Evolutionary conservation across 2,113 vertebrate species (phyloP), one percentile per base, ranked within the genome.

Genomic region (Sturnus vulgaris): DNA sequence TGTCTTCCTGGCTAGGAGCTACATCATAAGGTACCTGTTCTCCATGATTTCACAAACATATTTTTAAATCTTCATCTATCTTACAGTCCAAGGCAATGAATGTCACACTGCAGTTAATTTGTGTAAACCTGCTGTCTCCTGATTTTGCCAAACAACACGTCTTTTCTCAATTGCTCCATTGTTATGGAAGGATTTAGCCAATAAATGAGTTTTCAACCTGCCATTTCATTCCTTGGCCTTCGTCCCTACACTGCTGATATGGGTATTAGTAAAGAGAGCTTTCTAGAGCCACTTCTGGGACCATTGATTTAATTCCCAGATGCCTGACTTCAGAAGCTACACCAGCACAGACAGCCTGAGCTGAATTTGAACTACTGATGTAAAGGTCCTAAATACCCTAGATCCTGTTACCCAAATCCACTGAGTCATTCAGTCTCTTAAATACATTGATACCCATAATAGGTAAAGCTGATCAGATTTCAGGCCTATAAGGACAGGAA

Each of bases 361-460:
- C 31, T 56, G 84, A 66, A 82, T 73, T 19, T 47, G n/a, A 92
- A 31, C 40, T 82, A 13, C 2, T 28, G 46, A 56, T 65, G 22
- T 68, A 66, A 66, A 78, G 39, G 49, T 46, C 12, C 39, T 86
- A 88, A 92, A 83, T 61, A 78, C 35, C 75, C n/a, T 44, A 79
- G 87, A 93, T 95, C 69, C 46, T 63, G 52, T 79, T 85, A 94
- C 42, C n/a, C 65, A 81, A 95, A 85, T 61, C 60, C 68, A 85
- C 40, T 10, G 35, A 91, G 84, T 72, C 65, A 89, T 42, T 86
- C 59, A n/a, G 37, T 89, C 87, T 85, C 46, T 78, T 70, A 91
- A 71, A 93, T 42, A 82, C n/a, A 76, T 3, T 69, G 68, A 93
- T 59, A 92, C 11, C 31, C 42, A 61, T 65, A 89, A 88, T 39